These are phyloP conservation scores for Paradisaea rubra DNA, from an alignment of 2,113 vertebrate genomes.

Conservation along the genomic window DNA sequence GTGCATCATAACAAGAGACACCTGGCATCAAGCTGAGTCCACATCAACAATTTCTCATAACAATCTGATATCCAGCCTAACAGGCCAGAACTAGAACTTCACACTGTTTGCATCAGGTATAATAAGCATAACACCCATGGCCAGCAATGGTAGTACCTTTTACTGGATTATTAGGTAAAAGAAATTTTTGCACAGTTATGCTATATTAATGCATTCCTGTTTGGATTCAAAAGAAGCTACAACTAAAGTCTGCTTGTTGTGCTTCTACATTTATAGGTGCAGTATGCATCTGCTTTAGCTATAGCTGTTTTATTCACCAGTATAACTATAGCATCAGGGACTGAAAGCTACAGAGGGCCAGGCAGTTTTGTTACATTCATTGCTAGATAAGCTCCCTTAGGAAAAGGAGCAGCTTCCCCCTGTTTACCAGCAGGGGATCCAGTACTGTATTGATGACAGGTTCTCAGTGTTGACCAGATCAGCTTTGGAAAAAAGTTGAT, in stretches of 20 bases:
- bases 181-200: background rate
- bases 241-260: background rate
- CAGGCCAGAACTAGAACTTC: background rate
- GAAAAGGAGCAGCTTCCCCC: background rate
- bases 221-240: background rate
- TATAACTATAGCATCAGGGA: background rate
- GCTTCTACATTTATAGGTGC: background rate
- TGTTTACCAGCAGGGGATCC: background rate
- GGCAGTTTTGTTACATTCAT: background rate
- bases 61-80: background rate
- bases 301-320: background rate
- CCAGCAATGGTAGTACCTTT: background rate
- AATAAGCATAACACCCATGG: background rate
- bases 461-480: background rate
- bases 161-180: background rate
- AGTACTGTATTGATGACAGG: background rate
- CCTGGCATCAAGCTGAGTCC: background rate
- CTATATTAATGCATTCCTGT: background rate
- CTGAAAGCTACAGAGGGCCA: background rate
- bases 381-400: background rate
- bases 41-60: background rate
- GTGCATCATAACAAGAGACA: background rate
- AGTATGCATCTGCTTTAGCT: background rate
- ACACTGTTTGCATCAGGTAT: background rate
- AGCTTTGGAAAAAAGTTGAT: background rate